Conservation (phyloP, 1,140 invertebrate genomes). For the Calliopsis andreniformis region DNA sequence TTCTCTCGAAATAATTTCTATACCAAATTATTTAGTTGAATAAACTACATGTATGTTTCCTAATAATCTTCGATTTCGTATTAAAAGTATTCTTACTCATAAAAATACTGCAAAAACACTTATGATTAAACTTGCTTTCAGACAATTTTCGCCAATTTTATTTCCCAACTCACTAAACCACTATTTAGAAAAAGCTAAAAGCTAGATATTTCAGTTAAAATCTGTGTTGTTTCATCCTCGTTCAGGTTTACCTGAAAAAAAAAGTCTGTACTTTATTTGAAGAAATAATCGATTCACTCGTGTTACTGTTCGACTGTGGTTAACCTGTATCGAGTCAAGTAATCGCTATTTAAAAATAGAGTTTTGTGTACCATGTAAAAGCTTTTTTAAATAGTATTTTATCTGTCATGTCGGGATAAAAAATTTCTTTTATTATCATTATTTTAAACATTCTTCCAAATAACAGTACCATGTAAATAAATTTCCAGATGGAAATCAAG, state of each 20-base stretch:
- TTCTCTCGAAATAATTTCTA: too few species aligned
- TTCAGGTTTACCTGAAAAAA: not conserved
- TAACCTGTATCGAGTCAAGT: constrained; percentile 7
- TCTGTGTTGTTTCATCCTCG: not conserved
- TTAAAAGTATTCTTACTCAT: too few species aligned
- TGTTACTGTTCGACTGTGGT: not conserved
- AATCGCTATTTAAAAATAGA: constrained; percentile 8
- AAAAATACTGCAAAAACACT: too few species aligned
- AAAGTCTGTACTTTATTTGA: not conserved
- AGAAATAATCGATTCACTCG: constrained; percentile 4
- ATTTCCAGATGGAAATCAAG: too few species aligned
- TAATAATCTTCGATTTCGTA: too few species aligned
- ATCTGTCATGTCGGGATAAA: too few species aligned
- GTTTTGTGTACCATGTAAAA: not conserved
- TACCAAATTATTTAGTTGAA: too few species aligned
- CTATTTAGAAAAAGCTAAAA: not conserved
- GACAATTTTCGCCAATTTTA: not conserved
- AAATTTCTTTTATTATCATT: too few species aligned
- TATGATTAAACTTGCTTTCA: not conserved
- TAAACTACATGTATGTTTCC: too few species aligned
- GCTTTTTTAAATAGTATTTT: not conserved
- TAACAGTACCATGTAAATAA: too few species aligned
- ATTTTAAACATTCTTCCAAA: too few species aligned
- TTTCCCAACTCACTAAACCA: too few species aligned
- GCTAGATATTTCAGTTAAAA: not conserved